Conservation (phyloP, 2,888 invertebrate genomes). For the Hydraecia micacea region DNA sequence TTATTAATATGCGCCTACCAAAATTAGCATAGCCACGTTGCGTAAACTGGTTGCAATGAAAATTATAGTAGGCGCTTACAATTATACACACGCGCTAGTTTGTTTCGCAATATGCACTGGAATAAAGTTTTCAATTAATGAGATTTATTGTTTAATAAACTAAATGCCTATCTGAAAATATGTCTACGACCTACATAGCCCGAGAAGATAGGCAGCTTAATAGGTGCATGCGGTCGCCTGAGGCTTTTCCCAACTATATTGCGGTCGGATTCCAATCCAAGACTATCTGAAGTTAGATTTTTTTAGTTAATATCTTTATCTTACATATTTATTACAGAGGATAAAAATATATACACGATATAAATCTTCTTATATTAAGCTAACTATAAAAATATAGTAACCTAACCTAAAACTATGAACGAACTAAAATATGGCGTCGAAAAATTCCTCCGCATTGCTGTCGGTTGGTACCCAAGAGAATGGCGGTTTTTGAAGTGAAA, state of each 20-base stretch:
- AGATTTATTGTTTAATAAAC: constrained; percentile 3
- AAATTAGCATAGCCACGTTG: background rate
- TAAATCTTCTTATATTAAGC: too few relatives aligned
- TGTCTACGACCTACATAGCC: background rate
- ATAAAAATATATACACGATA: background rate
- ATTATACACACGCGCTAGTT: background rate
- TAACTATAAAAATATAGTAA: too few relatives aligned
- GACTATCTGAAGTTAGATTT: background rate
- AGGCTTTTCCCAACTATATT: background rate
- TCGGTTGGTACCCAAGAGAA: background rate
- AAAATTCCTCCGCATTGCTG: background rate
- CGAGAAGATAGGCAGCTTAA: background rate
- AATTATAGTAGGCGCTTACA: constrained; percentile 35
- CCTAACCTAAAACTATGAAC: too few relatives aligned
- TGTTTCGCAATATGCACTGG: background rate
- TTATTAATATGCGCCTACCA: constrained; percentile 26
- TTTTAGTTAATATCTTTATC: background rate
- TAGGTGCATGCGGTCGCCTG: background rate
- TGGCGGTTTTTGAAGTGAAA: too few relatives aligned
- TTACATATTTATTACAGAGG: background rate
- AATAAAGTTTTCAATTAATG: background rate
- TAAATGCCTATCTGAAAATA: background rate
- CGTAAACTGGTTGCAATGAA: constrained; percentile 23
- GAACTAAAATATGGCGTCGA: background rate
- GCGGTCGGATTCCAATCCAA: constrained; percentile 8